Evolutionary conservation across 2,888 invertebrate genomes (phyloP).

Genomic region (Emmelina monodactyla): DNA sequence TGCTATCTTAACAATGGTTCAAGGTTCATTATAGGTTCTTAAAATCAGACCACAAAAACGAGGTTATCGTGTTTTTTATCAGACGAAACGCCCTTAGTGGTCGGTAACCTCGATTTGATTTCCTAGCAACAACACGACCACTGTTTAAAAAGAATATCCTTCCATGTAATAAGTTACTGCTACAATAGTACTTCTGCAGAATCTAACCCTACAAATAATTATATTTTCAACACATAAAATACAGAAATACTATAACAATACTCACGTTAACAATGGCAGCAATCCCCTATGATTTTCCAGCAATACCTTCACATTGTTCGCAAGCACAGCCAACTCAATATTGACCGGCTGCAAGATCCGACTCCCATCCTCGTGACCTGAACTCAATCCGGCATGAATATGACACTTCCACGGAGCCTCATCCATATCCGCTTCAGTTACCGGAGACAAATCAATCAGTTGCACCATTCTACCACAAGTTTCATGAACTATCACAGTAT

Average conservation of each 20-base stretch:
- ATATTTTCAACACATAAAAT: not conserved
- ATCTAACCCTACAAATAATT: too few species aligned
- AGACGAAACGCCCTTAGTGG: too few species aligned
- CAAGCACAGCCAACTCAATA: conserved; percentile 72
- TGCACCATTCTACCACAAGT: conserved; percentile 35
- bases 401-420: conserved; percentile 62
- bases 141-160: too few species aligned
- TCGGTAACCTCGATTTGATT: too few species aligned
- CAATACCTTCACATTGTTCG: conserved; percentile 71
- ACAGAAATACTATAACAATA: conserved; percentile 8
- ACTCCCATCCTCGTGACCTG: conserved; percentile 47
- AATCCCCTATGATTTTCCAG: conserved; percentile 78
- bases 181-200: too few species aligned
- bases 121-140: too few species aligned
- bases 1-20: too few species aligned
- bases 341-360: conserved; percentile 71
- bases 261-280: conserved; percentile 80
- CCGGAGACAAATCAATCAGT: conserved; percentile 41
- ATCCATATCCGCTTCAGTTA: conserved; percentile 37
- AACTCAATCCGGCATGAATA: conserved; percentile 41
- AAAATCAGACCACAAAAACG: too few species aligned
- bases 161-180: too few species aligned
- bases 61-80: too few species aligned
- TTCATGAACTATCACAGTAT: conserved; percentile 45
- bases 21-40: too few species aligned